Evolutionary conservation across 1,140 invertebrate genomes (phyloP), one percentile per base, ranked within the genome.

Genomic region (Tribolium madens): DNA sequence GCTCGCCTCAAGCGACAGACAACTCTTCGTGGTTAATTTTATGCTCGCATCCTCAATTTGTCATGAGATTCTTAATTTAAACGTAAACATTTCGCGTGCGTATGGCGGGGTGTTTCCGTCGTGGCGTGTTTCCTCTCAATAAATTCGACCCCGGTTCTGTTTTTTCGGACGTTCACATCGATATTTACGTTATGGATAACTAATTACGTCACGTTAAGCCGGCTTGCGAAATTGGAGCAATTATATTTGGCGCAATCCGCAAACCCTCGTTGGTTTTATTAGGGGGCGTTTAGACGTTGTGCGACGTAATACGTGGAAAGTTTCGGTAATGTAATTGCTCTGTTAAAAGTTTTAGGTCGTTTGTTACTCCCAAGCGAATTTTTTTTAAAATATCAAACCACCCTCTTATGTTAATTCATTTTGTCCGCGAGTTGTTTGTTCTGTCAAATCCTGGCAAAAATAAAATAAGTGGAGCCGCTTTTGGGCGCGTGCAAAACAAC

Each of bases 41-140:
- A 60, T 60, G 53, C 53, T 52, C 53, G 53, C 26, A 60, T 60
- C 53, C 53, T 60, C 53, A 60, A 60, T 60, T 60, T 60, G 53
- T 60, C 53, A 26, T 60, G 53, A 57, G 52, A 60, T 15, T 60
- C 53, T 64, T 31, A 64, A 64, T 64, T 64, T 64, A 64, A 64
- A 64, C 21, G 57, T 64, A 64, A 60, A 60, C 53, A 60, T 60
- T 60, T 60, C 13, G 53, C 53, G 53, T 60, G 53, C 13, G 53
- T n/a, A 17, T 10, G 3, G 17, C 17, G 57, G 57, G 57, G 57
- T 33, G 52, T 26, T 26, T 26, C 21, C 21, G 21, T 5, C 21
- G n/a, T 17, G 57, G 21, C 57, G 57, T 33, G 57, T 18, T 13
- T n/a, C 10, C n/a, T 33, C 57, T 12, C 57, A 26, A 64, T 64